phyloP scores from a whole-genome alignment of 2,113 vertebrate genomes.

The Haemorhous mexicanus region DNA sequence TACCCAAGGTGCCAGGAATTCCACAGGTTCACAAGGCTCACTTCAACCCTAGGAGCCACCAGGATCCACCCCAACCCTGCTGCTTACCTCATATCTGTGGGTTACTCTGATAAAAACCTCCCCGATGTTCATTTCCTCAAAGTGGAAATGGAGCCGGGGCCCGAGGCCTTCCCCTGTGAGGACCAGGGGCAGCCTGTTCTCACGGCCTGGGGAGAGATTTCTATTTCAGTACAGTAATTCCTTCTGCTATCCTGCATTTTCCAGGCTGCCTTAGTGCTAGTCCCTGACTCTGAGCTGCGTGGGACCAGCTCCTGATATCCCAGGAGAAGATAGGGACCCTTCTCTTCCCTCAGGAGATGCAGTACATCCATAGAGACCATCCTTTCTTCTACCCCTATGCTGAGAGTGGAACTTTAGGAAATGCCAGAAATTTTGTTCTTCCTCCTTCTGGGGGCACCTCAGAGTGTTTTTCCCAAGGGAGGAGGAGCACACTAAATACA shows the following conservation, averaged over 20 bases:
- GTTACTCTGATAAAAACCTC: constrained; percentile 44
- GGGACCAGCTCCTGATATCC: not conserved
- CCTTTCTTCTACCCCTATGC: fast-evolving
- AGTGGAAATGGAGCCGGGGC: constrained; percentile 77
- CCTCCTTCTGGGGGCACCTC: not conserved
- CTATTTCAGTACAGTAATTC: not conserved
- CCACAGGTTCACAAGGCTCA: too few species aligned
- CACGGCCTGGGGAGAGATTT: constrained; percentile 71
- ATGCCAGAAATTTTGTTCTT: not conserved
- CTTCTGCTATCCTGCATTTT: not conserved
- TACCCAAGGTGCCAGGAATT: too few species aligned
- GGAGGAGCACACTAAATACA: not conserved
- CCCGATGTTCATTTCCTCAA: constrained; percentile 76
- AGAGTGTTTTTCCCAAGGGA: not conserved
- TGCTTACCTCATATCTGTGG: too few species aligned
- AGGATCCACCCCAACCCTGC: too few species aligned
- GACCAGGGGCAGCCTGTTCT: constrained; percentile 78
- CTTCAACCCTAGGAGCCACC: too few species aligned
- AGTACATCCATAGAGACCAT: not conserved
- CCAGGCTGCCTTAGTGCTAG: not conserved
- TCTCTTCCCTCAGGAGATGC: not conserved
- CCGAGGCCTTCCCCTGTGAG: constrained; percentile 81
- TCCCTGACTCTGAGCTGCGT: not conserved
- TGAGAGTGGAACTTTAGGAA: not conserved
- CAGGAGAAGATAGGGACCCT: not conserved